Evolutionary conservation across 1,140 invertebrate genomes (phyloP), one percentile per base, ranked within the genome.

Genomic region (Neodiprion fabricii): DNA sequence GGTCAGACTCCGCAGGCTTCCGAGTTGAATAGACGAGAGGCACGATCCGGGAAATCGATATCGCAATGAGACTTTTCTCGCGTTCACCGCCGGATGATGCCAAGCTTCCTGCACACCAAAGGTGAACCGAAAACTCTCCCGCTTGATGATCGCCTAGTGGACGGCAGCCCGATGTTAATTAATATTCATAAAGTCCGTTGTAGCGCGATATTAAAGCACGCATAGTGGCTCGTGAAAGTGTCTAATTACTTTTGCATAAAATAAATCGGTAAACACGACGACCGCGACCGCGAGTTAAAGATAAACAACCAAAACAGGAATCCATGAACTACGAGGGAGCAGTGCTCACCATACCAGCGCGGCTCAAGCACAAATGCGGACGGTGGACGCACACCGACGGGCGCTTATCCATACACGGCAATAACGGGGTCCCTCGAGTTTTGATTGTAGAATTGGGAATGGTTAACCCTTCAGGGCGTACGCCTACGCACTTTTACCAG

Each of bases 401-500:
- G 61, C n/a, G 5, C 53, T 61, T 17, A 17, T 17, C 11, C 53
- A 61, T 17, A 61, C 53, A n/a, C 67, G 49, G 72, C 70, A 28
- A 70, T 66, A 40, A 61, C 74, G 71, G 4, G 17, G 12, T 49
- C 10, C 17, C 66, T 73, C 75, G 76, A 81, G 78, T 77, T 79
- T 71, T 71, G 72, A 72, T 50, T 72, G 68, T 61, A 53, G 28
- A 48, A 70, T 70, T 78, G 75, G 53, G 67, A 71, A 21, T 76
- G 50, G 67, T 71, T 81, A 80, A 82, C 85, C 83, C 85, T 86
- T 85, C 87, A 88, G 86, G 87, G 86, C 84, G 86, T 82, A 86
- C 86, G 83, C 86, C 86, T 88, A 88, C 87, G 87, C 87, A 88
- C 87, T 87, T 88, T 86, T 84, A 88, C 78, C 86, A 88, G 87